Base-by-base conservation (phyloP, 1,140 invertebrate genomes). In the Heliothis virescens region DNA sequence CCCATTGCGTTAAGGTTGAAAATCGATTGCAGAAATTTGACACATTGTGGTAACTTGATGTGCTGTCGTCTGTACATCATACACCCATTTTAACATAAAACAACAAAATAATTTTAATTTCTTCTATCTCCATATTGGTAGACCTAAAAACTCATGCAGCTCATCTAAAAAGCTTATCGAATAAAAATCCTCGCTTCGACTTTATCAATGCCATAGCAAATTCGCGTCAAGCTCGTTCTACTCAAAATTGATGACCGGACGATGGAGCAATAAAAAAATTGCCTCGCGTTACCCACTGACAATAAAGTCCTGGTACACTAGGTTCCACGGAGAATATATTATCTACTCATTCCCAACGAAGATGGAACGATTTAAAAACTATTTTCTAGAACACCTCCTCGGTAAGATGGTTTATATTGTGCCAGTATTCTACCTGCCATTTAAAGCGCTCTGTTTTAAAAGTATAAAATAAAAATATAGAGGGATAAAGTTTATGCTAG, bases 191-290 rank as follows among this genome's bases (percentile, higher is more conserved):
- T 2, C 3, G 2, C 48, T 52, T 26, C 16, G n/a, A 16, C 21
- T 71, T 50, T 18, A 26, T 52, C 65, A 69, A 69, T 15, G 65
- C 47, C 16, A 71, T 53, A 15, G 21, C 11, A 71, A 48, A 67
- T 67, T 71, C 21, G 13, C n/a, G 48, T 71, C 12, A 21, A 71
- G 48, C 67, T 71, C 41, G 16, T 67, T 67, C 16, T 18, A 7
- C 67, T 50, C 12, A 2, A 71, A 71, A 71, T 71, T 53, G 48
- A 71, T 52, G 47, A 71, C 67, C 48, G 48, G 12, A 52, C 48
- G 67, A 18, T 15, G 21, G 2, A 71, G 47, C 21, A n/a, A 52
- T 50, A 41, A 29, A 71, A 71, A 52, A 52, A 71, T 26, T 4
- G 21, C 21, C 18, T 7, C 48, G 5, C 21, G 12, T 48, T 67